These are phyloP conservation scores for Phenganax subtilis DNA, from an alignment of 92 coral and sea anemone genomes.

Conservation along the genomic window DNA sequence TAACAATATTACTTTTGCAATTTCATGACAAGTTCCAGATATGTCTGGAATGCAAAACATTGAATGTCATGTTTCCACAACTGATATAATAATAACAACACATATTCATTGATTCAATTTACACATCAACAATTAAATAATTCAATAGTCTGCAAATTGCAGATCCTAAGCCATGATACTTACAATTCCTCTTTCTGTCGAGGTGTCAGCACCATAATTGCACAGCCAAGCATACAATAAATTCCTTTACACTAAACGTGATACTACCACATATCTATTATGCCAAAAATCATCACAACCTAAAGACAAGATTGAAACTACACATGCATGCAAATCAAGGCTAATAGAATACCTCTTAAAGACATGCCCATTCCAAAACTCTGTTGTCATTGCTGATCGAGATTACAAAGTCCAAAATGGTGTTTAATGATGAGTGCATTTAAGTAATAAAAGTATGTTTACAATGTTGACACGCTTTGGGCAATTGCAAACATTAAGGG, in stretches of 20 bases:
- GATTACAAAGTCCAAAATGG: background rate
- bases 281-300: constrained; percentile 34
- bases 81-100: background rate
- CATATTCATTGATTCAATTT: too few species aligned
- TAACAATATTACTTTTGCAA: too few species aligned
- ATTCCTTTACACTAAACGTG: background rate
- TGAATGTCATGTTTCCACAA: background rate
- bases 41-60: background rate
- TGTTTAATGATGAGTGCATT: background rate
- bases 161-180: constrained; percentile 40
- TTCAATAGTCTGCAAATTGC: background rate
- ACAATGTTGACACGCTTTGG: background rate
- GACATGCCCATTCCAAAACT: constrained; percentile 16
- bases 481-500: constrained; percentile 21
- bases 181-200: constrained; percentile 95
- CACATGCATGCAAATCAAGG: background rate
- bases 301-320: constrained; percentile 8
- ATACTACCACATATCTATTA: too few species aligned
- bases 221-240: constrained; percentile 35
- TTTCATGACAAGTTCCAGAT: too few species aligned
- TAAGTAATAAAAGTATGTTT: constrained; percentile 5
- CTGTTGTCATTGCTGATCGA: background rate
- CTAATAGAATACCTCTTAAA: background rate
- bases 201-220: constrained; percentile 85
- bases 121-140: constrained; percentile 3